Conservation (phyloP, 2,797 vertebrate species). For the Xiphorhynchus erythropygius region DNA sequence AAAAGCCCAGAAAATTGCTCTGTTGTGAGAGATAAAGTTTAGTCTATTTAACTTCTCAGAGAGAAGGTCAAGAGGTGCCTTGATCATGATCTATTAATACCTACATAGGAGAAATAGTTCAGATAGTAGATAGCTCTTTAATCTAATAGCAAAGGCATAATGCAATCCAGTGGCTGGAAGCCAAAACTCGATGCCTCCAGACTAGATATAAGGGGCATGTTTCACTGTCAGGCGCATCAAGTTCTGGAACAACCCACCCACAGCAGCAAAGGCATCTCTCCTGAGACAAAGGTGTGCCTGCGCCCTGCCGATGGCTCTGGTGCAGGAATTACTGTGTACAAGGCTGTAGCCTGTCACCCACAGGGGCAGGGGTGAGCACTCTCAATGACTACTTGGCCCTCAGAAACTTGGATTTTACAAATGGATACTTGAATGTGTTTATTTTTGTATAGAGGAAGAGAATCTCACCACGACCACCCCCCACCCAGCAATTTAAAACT, state of each 20-base stretch:
- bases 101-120: slow-evolving; percentile 43
- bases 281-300: not conserved
- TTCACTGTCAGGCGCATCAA: not conserved
- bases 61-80: slow-evolving; percentile 63
- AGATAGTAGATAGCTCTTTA: slow-evolving; percentile 56
- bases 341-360: not conserved
- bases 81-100: slow-evolving; percentile 62
- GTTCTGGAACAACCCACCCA: not conserved
- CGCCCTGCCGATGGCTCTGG: accelerated
- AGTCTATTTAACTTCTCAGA: slow-evolving; percentile 51
- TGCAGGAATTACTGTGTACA: not conserved
- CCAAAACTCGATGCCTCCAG: not conserved
- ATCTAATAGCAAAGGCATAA: slow-evolving; percentile 45
- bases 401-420: not conserved
- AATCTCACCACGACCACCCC: not conserved
- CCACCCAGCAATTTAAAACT: not conserved
- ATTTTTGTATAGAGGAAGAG: not conserved
- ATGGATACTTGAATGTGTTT: not conserved
- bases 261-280: not conserved
- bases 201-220: not conserved
- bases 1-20: not conserved
- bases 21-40: not conserved
- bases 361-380: not conserved
- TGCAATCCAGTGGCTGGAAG: slow-evolving; percentile 4
- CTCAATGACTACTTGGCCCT: accelerated